Percentiles rank a stretch among this genome's conserved stretches.
These are phyloP conservation scores for Chrysolina oricalcia DNA, from an alignment of 2,888 invertebrate species.

Conservation along the genomic window DNA sequence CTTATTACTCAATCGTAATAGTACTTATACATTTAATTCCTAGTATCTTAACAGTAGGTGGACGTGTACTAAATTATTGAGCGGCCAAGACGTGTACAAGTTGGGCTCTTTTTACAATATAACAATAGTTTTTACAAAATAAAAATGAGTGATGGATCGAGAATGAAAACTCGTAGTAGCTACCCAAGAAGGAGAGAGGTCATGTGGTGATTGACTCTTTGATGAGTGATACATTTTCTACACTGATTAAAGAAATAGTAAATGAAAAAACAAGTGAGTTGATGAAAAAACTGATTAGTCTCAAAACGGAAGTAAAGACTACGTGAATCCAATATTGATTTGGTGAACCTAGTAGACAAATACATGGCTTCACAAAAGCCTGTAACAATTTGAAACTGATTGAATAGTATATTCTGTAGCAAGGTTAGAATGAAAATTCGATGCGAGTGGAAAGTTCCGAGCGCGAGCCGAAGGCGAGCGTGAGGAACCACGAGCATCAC, in stretches of 20 bases:
- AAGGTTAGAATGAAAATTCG: no score
- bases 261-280: constrained; percentile 6
- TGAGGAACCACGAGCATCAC: no score
- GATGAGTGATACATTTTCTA: no score
- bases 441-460: no score
- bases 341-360: neutral
- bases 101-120: neutral
- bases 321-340: constrained; percentile 15
- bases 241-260: neutral
- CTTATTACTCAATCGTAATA: no score
- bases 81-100: neutral
- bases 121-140: constrained; percentile 5
- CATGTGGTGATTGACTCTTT: neutral
- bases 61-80: no score
- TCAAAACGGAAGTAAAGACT: neutral
- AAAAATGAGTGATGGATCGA: neutral
- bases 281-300: neutral
- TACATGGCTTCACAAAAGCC: neutral
- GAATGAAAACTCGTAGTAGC: constrained; percentile 1
- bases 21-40: no score
- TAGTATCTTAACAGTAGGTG: no score
- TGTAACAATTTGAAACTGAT: neutral
- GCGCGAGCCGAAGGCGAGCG: no score
- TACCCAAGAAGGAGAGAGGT: neutral
- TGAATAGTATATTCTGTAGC: no score